Percentiles rank a stretch among this genome's conserved stretches.
Conservation (phyloP, 2,113 vertebrate genomes). For the Ailurus styani region DNA sequence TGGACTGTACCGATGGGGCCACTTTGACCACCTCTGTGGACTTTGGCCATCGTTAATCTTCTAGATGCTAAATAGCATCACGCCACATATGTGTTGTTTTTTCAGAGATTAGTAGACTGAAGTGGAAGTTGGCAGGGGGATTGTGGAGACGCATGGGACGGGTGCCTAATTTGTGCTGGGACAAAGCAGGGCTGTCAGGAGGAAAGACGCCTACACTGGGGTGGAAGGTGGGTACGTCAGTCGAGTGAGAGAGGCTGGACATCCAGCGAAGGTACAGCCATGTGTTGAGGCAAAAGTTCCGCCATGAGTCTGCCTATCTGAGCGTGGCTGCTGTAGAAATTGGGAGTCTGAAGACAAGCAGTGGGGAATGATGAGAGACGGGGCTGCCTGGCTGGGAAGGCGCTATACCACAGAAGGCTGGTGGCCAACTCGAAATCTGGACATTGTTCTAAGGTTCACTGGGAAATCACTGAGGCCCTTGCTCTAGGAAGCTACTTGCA, state of each 20-base stretch:
- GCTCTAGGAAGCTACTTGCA: not conserved
- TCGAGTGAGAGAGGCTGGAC: not conserved
- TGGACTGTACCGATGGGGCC: not conserved
- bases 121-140: not conserved
- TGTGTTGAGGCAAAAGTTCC: not conserved
- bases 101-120: not conserved
- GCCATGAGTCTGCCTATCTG: not conserved
- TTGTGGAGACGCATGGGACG: not conserved
- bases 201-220: not conserved
- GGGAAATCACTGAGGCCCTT: not conserved
- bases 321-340: not conserved
- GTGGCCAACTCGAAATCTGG: not conserved
- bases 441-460: not conserved
- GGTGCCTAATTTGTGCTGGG: not conserved
- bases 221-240: not conserved
- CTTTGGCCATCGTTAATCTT: not conserved
- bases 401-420: not conserved
- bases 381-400: not conserved
- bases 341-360: not conserved
- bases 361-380: not conserved
- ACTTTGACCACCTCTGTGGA: not conserved
- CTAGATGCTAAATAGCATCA: not conserved
- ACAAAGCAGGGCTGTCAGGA: not conserved
- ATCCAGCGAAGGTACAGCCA: not conserved
- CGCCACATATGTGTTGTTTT: accelerated